These are phyloP conservation scores for Enteromius viviparus DNA, from an alignment of 2,797 vertebrate genomes.

Conservation along the genomic window DNA sequence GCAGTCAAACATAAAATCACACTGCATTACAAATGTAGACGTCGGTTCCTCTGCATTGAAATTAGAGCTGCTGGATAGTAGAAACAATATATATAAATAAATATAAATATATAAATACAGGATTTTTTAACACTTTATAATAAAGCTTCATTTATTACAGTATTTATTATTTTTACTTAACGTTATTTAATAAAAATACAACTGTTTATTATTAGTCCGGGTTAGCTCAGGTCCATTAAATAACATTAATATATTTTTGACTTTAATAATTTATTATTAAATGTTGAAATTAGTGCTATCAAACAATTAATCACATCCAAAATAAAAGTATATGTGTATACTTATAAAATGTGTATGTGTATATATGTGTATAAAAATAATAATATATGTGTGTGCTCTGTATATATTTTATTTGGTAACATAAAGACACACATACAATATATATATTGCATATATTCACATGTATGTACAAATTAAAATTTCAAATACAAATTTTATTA, in stretches of 20 bases:
- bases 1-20: slow-evolving; percentile 7
- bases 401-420: too few species aligned
- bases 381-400: too few species aligned
- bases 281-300: too few species aligned
- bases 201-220: neutral
- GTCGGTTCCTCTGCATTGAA: neutral
- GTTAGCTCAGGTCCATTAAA: neutral
- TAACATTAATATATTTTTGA: neutral
- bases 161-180: neutral
- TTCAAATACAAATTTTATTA: too few species aligned
- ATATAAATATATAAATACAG: too few species aligned
- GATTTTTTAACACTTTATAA: neutral
- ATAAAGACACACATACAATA: too few species aligned
- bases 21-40: slow-evolving; percentile 23
- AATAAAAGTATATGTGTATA: too few species aligned
- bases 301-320: too few species aligned
- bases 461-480: too few species aligned
- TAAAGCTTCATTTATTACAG: neutral
- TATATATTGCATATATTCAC: too few species aligned
- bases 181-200: neutral
- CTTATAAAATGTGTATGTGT: too few species aligned
- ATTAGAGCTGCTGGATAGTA: neutral
- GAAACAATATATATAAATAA: neutral
- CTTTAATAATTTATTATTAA: neutral
- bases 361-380: too few species aligned